phyloP scores from a whole-genome alignment of 2,888 invertebrate genomes.

The Cordilura impudica region DNA sequence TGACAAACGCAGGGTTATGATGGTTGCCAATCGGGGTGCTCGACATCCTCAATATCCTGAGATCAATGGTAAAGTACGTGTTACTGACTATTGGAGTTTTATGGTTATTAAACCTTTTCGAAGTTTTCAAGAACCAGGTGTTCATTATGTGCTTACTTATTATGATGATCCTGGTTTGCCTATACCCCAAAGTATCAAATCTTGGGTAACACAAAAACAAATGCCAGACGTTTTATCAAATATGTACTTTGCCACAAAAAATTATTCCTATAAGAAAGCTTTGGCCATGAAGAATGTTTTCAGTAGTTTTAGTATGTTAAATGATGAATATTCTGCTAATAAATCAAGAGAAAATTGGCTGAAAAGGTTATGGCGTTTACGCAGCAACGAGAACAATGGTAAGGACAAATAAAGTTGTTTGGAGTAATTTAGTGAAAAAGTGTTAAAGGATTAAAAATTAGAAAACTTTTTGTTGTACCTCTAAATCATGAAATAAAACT shows the following conservation, averaged over 20 bases:
- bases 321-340: slow-evolving; percentile 72
- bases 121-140: slow-evolving; percentile 74
- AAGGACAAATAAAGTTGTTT: slow-evolving; percentile 20
- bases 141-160: slow-evolving; percentile 89
- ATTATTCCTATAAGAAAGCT: slow-evolving; percentile 79
- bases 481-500: too few relatives aligned
- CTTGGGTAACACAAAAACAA: slow-evolving; percentile 87
- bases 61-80: slow-evolving; percentile 84
- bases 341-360: slow-evolving; percentile 71
- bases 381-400: slow-evolving; percentile 40
- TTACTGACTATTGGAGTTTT: slow-evolving; percentile 90
- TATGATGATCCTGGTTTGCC: slow-evolving; percentile 91
- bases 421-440: too few relatives aligned
- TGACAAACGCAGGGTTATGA: slow-evolving; percentile 80
- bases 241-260: slow-evolving; percentile 84
- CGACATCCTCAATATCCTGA: slow-evolving; percentile 85
- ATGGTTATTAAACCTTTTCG: slow-evolving; percentile 87
- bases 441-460: too few relatives aligned
- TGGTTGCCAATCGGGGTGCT: slow-evolving; percentile 84
- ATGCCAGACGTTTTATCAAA: slow-evolving; percentile 87
- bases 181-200: slow-evolving; percentile 84
- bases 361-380: slow-evolving; percentile 61
- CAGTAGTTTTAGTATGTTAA: slow-evolving; percentile 65
- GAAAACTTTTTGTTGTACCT: too few relatives aligned
- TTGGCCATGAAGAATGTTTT: slow-evolving; percentile 75